These are phyloP conservation scores for Zonitis immaculata DNA, from an alignment of 2,888 invertebrate species.

Conservation along the genomic window DNA sequence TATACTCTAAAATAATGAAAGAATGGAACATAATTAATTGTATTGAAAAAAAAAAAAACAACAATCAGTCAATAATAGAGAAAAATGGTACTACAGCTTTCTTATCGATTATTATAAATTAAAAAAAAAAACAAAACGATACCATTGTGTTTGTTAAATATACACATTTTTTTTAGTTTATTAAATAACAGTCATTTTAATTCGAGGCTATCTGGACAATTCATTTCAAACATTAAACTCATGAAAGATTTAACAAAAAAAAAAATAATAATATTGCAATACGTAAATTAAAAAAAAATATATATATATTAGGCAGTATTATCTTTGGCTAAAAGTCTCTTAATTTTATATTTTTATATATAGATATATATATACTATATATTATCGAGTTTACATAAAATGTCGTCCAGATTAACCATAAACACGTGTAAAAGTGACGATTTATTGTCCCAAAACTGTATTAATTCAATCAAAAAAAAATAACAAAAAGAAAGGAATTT, in stretches of 20 bases:
- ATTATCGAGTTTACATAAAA: not conserved
- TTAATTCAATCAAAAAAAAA: not conserved
- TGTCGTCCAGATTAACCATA: not conserved
- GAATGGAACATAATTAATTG: too few relatives aligned
- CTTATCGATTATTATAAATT: not conserved
- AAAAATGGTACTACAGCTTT: conserved; percentile 15
- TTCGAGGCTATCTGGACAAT: conserved; percentile 1
- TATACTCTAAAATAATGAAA: too few relatives aligned
- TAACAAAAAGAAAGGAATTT: too few relatives aligned
- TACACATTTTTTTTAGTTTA: not conserved
- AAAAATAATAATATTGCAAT: not conserved
- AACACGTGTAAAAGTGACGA: not conserved
- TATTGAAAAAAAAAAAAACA: not conserved
- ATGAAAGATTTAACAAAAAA: not conserved
- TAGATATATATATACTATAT: too few relatives aligned
- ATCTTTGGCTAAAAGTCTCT: conserved; percentile 1
- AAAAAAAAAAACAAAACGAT: not conserved
- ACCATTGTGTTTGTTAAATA: not conserved
- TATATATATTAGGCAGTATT: not conserved
- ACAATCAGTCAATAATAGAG: conserved; percentile 11
- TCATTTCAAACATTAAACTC: not conserved
- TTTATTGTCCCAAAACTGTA: not conserved
- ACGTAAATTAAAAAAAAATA: not conserved
- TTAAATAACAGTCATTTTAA: not conserved
- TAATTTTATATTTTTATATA: not conserved